Evolutionary conservation across 2,888 invertebrate genomes (phyloP), one percentile per base, ranked within the genome.

Genomic region (Megastigmus dorsalis): DNA sequence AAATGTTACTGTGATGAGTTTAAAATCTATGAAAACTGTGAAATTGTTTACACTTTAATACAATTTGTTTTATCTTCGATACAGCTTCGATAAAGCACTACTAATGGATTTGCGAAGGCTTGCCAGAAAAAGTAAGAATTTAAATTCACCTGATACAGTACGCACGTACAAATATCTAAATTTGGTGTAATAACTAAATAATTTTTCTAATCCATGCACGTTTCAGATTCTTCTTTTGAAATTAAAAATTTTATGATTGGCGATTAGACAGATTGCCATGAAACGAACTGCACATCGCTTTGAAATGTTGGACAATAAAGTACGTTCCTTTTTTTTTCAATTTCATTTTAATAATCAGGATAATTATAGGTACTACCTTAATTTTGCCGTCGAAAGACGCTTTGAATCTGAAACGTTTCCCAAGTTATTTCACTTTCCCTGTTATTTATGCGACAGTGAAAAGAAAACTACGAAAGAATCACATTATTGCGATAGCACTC

Each of bases 361-460:
- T 67, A 67, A 67, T 67, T 45, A 67, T 36, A 48, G 67, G 65
- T 26, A 65, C 45, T 2, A 23, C 15, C 33, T 67, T 45, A 55
- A 67, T 69, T 38, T 38, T 60, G 60, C 23, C 43, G 52, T 45
- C 33, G 33, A 66, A 43, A 55, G 55, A 67, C 52, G 52, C 41
- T 69, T 43, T 70, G 43, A 62, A 69, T 43, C 41, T 28, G 23
- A 62, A 68, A 23, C 18, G 26, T 70, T 62, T 52, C 60, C 30
- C 43, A 69, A 62, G 20, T 54, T 70, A 62, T 59, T 62, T 43
- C 18, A 54, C 69, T 54, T 70, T 54, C 69, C 54, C n/a, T 45
- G 15, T 68, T 43, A 70, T 54, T 62, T 62, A 41, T 62, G 33
- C 52, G 52, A 30, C 30, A 52, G 33, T 43, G 18, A 7, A 33